Conservation (phyloP, 2,113 vertebrate genomes). For the Cryptotis parvus region DNA sequence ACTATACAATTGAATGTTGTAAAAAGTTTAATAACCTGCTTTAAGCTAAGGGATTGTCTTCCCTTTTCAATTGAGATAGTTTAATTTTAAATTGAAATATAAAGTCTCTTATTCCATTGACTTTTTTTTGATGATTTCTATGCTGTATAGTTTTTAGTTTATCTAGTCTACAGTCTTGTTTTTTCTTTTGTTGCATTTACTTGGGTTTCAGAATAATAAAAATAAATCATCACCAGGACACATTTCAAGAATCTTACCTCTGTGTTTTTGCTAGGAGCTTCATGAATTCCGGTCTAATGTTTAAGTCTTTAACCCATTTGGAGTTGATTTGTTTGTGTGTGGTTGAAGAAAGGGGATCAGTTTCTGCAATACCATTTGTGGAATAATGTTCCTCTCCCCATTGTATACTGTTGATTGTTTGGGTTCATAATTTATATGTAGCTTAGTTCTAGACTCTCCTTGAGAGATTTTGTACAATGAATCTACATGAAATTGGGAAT, state of each 20-base stretch:
- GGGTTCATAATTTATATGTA: background rate
- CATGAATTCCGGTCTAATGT: background rate
- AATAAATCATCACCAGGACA: background rate
- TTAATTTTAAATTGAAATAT: too few species aligned
- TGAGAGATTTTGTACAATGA: background rate
- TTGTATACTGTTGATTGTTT: background rate
- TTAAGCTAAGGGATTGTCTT: too few species aligned
- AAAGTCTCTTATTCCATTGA: background rate
- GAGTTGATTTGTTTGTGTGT: constrained; percentile 15
- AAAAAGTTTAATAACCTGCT: too few species aligned
- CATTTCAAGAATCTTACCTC: background rate
- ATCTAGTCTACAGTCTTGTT: background rate
- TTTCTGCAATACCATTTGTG: background rate
- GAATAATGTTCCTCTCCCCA: background rate
- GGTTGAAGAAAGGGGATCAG: background rate
- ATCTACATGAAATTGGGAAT: background rate
- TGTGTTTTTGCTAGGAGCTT: background rate
- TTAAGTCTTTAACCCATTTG: background rate
- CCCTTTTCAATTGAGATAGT: too few species aligned
- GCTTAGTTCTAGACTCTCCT: background rate
- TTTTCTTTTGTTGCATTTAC: background rate
- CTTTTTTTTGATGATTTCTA: background rate
- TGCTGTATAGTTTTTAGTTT: background rate
- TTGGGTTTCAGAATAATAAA: background rate
- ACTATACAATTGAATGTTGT: too few species aligned